phyloP scores from a whole-genome alignment of 1,140 invertebrate species.

The Parapsyche elsis region DNA sequence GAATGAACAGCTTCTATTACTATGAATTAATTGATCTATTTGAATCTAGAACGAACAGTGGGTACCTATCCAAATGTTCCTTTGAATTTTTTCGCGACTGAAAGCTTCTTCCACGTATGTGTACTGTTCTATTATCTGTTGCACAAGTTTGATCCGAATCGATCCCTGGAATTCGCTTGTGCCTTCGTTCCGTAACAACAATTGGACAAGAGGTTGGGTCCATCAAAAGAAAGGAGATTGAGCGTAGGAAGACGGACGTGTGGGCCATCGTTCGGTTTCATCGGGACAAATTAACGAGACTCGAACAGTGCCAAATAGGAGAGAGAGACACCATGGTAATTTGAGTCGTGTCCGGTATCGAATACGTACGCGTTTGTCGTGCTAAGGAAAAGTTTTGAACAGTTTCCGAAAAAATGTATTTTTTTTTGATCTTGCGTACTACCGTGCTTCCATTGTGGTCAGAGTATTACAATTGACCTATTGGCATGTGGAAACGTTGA shows the following conservation, averaged over 20 bases:
- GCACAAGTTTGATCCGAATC: neutral
- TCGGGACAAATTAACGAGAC: constrained; percentile 22
- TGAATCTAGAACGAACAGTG: constrained; percentile 15
- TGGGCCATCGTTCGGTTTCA: constrained; percentile 5
- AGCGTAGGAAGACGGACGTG: constrained; percentile 43
- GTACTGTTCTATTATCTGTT: too few relatives aligned
- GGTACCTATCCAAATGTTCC: constrained; percentile 20
- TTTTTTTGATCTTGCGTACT: too few relatives aligned
- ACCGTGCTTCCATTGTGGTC: too few relatives aligned
- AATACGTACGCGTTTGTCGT: too few relatives aligned
- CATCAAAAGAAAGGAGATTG: constrained; percentile 42
- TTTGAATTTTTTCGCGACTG: neutral
- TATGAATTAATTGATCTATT: constrained; percentile 9
- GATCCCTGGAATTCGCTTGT: neutral
- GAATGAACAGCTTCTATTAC: neutral
- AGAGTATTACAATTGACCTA: constrained; percentile 4
- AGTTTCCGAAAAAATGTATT: too few relatives aligned
- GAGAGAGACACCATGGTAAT: neutral
- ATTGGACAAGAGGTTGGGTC: constrained; percentile 39
- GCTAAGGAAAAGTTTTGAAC: too few relatives aligned
- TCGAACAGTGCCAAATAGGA: neutral
- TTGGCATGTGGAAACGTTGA: neutral
- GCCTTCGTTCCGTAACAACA: neutral
- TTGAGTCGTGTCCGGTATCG: neutral
- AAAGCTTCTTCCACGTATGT: too few relatives aligned